Conservation (phyloP, 2,113 vertebrate species). For the Chloropsis hardwickii region DNA sequence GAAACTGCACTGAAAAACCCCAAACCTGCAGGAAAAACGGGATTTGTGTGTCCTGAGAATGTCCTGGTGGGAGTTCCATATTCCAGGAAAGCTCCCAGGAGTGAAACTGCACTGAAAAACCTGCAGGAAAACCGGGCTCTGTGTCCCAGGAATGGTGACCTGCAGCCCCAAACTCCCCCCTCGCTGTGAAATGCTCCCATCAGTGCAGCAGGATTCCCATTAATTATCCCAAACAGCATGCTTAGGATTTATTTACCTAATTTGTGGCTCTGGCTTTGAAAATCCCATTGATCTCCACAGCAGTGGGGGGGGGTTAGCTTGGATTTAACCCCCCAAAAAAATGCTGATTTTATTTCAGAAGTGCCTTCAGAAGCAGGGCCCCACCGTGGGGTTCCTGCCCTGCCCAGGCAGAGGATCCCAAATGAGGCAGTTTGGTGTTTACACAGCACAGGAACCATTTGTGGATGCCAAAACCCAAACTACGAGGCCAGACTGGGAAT, state of each 20-base stretch:
- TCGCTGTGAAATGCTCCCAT: not conserved
- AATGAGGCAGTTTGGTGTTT: not conserved
- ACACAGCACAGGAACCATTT: not conserved
- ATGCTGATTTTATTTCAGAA: not conserved
- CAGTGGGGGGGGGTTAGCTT: not conserved
- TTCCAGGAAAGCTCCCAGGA: accelerated
- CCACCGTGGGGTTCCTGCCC: not conserved
- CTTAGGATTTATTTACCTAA: not conserved
- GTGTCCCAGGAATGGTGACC: not conserved
- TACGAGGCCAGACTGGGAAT: not conserved
- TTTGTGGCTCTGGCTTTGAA: not conserved
- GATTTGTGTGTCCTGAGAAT: not conserved
- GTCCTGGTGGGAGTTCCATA: not conserved
- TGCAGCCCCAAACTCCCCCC: not conserved
- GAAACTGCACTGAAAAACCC: not conserved
- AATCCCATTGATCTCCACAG: not conserved
- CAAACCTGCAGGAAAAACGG: not conserved
- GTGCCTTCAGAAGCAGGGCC: not conserved
- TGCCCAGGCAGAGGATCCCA: not conserved
- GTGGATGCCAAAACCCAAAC: not conserved
- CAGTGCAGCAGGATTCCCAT: not conserved
- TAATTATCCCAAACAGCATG: not conserved
- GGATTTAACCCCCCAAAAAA: not conserved
- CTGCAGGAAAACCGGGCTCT: not conserved
- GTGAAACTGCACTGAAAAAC: not conserved